Conservation (phyloP, 1,140 invertebrate species). For the Lasioglossum albipes region DNA sequence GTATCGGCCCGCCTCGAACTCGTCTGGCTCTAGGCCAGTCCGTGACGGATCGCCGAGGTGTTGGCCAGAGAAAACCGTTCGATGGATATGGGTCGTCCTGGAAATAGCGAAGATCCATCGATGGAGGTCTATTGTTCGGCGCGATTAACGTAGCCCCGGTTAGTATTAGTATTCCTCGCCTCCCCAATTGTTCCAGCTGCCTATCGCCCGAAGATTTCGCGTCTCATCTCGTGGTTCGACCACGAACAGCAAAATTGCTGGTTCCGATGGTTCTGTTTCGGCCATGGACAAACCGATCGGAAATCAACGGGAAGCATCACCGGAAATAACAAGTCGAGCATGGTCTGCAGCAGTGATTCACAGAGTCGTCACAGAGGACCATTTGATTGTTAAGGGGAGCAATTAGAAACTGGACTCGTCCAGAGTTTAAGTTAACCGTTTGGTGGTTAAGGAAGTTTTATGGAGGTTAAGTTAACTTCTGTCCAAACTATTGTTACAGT, state of each 20-base stretch:
- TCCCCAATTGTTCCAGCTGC: neutral
- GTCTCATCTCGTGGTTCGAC: neutral
- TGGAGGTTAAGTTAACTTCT: no score
- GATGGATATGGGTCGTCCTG: constrained; percentile 60
- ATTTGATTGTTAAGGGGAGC: no score
- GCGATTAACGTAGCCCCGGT: constrained; percentile 46
- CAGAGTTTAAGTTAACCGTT: no score
- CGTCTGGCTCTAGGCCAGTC: constrained; percentile 42
- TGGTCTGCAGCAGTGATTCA: neutral
- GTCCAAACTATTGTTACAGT: no score
- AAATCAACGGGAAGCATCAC: neutral
- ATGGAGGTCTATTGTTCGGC: constrained; percentile 52
- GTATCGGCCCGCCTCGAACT: constrained; percentile 9
- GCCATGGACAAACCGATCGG: neutral
- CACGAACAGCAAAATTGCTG: neutral
- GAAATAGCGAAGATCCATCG: constrained; percentile 57
- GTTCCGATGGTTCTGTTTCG: neutral
- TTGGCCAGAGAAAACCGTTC: constrained; percentile 51
- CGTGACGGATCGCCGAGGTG: constrained; percentile 22
- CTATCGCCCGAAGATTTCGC: neutral
- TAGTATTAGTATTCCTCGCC: neutral
- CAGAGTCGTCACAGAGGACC: no score
- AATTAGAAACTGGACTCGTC: no score
- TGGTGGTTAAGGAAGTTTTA: no score
- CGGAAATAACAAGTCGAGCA: neutral